Evolutionary conservation across 1,140 invertebrate genomes (phyloP).

Genomic region (Camponotus pennsylvanicus): DNA sequence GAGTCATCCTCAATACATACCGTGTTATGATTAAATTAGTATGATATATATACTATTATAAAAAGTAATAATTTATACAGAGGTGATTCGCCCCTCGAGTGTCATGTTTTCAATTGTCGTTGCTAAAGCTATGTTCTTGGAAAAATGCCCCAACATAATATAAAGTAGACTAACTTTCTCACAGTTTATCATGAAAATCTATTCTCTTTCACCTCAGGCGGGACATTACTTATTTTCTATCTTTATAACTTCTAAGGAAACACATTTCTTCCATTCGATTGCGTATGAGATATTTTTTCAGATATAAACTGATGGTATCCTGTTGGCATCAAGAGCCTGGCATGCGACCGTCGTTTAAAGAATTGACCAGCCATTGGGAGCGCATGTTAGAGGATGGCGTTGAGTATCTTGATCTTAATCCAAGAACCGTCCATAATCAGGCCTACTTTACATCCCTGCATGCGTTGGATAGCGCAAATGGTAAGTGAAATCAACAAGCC

Average conservation of each 20-base stretch:
- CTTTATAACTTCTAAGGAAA: constrained; percentile 4
- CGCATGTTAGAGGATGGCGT: constrained; percentile 90
- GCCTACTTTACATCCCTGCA: constrained; percentile 86
- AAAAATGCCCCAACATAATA: constrained; percentile 1
- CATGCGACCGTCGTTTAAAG: constrained; percentile 92
- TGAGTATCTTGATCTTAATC: constrained; percentile 90
- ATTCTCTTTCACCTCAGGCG: not conserved
- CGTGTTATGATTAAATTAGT: constrained; percentile 26
- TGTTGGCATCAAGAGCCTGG: constrained; percentile 93
- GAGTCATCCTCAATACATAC: not conserved
- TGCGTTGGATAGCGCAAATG: constrained; percentile 75
- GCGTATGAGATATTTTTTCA: constrained; percentile 76
- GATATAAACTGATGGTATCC: constrained; percentile 92
- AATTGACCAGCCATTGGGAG: constrained; percentile 89
- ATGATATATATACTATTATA: not conserved
- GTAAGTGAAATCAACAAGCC: constrained; percentile 70
- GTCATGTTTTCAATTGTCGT: constrained; percentile 30
- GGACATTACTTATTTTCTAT: not conserved
- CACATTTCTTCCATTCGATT: not conserved
- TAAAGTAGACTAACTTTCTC: constrained; percentile 41
- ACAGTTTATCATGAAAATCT: constrained; percentile 23
- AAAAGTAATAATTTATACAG: not conserved
- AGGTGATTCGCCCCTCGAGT: not conserved
- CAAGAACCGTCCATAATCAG: constrained; percentile 88
- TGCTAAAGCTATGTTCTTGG: not conserved